phyloP scores from a whole-genome alignment of 2,113 vertebrate species.

The Macrotus californicus region DNA sequence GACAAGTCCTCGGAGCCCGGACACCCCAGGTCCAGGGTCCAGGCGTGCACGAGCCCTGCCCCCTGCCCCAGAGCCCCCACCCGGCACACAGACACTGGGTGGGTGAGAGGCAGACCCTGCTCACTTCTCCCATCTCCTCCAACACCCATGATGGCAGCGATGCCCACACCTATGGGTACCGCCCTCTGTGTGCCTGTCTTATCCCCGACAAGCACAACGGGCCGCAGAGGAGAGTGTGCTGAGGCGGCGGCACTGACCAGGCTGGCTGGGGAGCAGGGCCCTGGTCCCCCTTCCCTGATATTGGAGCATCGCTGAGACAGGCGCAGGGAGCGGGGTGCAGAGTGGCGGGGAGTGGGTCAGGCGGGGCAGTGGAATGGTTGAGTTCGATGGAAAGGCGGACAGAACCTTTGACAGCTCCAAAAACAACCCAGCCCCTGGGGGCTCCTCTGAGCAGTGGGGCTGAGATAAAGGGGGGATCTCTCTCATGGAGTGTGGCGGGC shows the following conservation, averaged over 20 bases:
- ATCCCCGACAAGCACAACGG: fast-evolving
- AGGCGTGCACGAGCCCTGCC: no score
- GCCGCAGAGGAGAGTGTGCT: background rate
- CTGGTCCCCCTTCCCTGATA: fast-evolving
- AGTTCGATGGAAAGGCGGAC: constrained; percentile 56
- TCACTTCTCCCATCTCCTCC: fast-evolving
- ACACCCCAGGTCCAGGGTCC: fast-evolving
- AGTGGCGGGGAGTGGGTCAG: fast-evolving
- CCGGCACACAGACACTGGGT: background rate
- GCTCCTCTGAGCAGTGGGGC: background rate
- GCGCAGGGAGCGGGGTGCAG: fast-evolving
- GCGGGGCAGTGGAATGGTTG: background rate
- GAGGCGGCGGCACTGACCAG: background rate
- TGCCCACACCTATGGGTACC: fast-evolving
- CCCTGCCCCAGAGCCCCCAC: background rate
- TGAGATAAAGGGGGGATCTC: fast-evolving
- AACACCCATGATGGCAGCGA: fast-evolving
- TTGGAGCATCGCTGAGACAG: fast-evolving
- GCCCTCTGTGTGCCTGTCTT: fast-evolving
- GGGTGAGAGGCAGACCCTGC: background rate
- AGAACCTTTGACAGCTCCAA: constrained; percentile 51
- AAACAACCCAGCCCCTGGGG: constrained; percentile 54
- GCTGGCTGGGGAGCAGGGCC: background rate
- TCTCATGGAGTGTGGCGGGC: background rate
- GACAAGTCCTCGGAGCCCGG: background rate